These are phyloP conservation scores for Apodemia mormo DNA, from an alignment of 2,888 invertebrate species.

Conservation along the genomic window DNA sequence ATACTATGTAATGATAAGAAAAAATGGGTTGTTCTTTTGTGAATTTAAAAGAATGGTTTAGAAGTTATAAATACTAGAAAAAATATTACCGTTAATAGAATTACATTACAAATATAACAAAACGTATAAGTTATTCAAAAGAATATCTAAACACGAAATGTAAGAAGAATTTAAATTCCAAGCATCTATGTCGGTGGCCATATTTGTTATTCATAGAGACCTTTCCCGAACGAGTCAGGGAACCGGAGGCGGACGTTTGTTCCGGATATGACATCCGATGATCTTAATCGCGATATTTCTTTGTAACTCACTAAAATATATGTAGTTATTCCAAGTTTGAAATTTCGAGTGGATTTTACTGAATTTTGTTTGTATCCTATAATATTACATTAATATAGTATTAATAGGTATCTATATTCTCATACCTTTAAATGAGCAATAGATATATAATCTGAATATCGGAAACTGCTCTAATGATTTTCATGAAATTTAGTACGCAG, in stretches of 20 bases:
- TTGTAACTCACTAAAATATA: neutral
- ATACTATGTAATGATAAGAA: too few relatives aligned
- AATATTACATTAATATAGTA: too few relatives aligned
- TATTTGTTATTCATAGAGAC: slow-evolving; percentile 26
- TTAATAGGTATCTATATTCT: too few relatives aligned
- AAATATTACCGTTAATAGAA: neutral
- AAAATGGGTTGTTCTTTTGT: too few relatives aligned
- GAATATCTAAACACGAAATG: slow-evolving; percentile 29
- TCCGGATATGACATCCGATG: neutral
- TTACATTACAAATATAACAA: slow-evolving; percentile 17
- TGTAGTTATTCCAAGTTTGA: neutral
- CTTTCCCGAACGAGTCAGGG: neutral
- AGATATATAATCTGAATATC: too few relatives aligned
- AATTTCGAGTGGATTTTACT: neutral
- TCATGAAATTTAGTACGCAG: too few relatives aligned
- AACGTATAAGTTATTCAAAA: slow-evolving; percentile 26
- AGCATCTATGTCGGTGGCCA: slow-evolving; percentile 30
- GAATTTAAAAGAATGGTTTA: too few relatives aligned
- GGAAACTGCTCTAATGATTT: too few relatives aligned
- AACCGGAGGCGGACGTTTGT: neutral
- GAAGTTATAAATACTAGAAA: too few relatives aligned
- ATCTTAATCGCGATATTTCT: slow-evolving; percentile 6
- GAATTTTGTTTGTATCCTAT: too few relatives aligned
- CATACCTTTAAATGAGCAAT: too few relatives aligned
- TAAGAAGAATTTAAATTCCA: slow-evolving; percentile 37